These are phyloP conservation scores for Chanos chanos DNA, from an alignment of 2,797 vertebrate species.

Conservation along the genomic window DNA sequence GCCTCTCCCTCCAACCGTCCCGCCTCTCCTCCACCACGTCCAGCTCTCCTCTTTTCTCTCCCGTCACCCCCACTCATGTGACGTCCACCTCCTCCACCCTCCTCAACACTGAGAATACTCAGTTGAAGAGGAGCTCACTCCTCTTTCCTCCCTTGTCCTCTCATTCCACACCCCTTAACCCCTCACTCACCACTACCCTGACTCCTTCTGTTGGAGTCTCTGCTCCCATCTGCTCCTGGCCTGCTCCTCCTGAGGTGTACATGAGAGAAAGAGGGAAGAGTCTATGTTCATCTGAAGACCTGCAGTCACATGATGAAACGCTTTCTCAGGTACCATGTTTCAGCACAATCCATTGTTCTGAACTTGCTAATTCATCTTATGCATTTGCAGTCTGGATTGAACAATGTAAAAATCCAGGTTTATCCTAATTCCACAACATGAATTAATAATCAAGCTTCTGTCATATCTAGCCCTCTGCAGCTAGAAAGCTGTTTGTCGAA, in stretches of 20 bases:
- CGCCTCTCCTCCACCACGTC: constrained; percentile 60
- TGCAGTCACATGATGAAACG: constrained; percentile 41
- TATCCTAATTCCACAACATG: no score
- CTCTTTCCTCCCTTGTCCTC: constrained; percentile 13
- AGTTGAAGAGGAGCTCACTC: constrained; percentile 26
- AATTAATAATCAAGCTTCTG: no score
- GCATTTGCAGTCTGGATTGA: no score
- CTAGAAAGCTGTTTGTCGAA: no score
- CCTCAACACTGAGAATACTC: constrained; percentile 19
- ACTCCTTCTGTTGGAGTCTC: not conserved
- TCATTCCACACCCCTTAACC: constrained; percentile 18
- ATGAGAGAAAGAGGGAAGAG: constrained; percentile 20
- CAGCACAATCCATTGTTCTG: no score
- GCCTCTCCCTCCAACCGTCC: constrained; percentile 60
- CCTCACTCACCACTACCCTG: not conserved
- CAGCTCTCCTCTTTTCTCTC: not conserved
- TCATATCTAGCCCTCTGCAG: no score
- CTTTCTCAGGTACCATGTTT: constrained; percentile 48
- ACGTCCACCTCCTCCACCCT: constrained; percentile 34
- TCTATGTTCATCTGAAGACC: constrained; percentile 24
- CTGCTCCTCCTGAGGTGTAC: not conserved
- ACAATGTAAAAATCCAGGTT: no score
- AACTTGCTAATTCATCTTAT: no score
- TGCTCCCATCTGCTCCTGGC: not conserved
- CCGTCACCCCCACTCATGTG: no score